Percentiles rank a stretch among this genome's conserved stretches.
Conservation (phyloP, 2,888 invertebrate species). For the Nomada flava region DNA sequence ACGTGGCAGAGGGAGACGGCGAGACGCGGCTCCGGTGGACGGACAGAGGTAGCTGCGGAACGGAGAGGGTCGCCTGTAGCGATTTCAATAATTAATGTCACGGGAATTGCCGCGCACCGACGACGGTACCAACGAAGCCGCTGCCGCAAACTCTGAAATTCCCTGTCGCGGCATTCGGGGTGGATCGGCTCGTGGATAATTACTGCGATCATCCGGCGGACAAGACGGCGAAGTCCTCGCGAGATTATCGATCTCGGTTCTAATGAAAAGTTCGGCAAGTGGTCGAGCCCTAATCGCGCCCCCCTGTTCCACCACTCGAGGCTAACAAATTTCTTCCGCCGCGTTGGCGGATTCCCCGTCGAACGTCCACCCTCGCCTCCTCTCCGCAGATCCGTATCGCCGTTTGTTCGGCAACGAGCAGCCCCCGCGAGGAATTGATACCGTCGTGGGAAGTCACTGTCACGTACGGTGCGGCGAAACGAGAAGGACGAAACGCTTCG, state of each 20-base stretch:
- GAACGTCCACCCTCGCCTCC: background rate
- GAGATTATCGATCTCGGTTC: slow-evolving; percentile 36
- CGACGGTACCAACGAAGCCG: slow-evolving; percentile 58
- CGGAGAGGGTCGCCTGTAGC: slow-evolving; percentile 68
- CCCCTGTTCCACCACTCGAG: background rate
- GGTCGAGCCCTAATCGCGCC: slow-evolving; percentile 1
- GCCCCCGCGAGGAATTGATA: background rate
- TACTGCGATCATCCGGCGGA: slow-evolving; percentile 66
- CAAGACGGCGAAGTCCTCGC: slow-evolving; percentile 48
- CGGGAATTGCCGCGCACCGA: slow-evolving; percentile 73
- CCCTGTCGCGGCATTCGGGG: slow-evolving; percentile 65
- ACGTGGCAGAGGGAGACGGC: slow-evolving; percentile 26
- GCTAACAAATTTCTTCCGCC: slow-evolving; percentile 6
- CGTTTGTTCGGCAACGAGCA: background rate
- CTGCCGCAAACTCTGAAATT: slow-evolving; percentile 69
- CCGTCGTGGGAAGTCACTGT: background rate
- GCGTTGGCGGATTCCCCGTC: slow-evolving; percentile 22
- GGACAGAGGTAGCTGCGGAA: slow-evolving; percentile 5
- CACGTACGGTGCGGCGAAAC: background rate
- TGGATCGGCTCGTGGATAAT: slow-evolving; percentile 64
- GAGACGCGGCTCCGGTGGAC: slow-evolving; percentile 1
- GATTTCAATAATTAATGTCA: slow-evolving; percentile 79
- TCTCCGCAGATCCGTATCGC: too few relatives aligned
- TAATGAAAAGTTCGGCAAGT: slow-evolving; percentile 48
- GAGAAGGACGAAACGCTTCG: background rate